Evolutionary conservation across 2,113 vertebrate species (phyloP).

Genomic region (Oreochromis spilurus): DNA sequence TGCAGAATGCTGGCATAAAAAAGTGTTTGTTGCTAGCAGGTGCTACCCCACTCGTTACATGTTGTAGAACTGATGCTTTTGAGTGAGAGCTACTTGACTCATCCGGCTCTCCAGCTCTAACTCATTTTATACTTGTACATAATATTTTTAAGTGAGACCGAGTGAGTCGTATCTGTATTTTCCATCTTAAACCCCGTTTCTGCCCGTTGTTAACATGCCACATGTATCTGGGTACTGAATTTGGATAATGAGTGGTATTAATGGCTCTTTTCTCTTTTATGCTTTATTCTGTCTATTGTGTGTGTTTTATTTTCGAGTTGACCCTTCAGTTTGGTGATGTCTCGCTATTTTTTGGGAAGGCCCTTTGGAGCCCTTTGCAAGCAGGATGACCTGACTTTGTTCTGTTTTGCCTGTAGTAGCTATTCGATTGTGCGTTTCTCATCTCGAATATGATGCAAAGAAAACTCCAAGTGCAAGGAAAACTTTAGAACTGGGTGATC

Average conservation of each 20-base stretch:
- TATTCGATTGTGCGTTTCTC: neutral
- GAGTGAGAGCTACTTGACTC: neutral
- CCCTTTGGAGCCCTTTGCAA: fast-evolving
- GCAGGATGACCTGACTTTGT: neutral
- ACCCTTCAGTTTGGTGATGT: neutral
- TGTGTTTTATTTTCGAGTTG: neutral
- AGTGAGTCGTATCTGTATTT: neutral
- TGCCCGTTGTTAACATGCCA: neutral
- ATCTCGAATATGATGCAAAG: neutral
- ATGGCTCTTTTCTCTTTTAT: neutral
- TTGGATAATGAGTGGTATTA: neutral
- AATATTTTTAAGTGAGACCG: neutral
- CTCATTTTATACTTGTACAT: neutral
- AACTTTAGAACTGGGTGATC: neutral
- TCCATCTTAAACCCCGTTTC: neutral
- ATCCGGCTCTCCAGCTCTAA: neutral
- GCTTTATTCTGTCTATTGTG: neutral
- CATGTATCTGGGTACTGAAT: neutral
- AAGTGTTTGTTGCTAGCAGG: neutral
- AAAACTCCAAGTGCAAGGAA: neutral
- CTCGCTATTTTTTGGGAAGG: neutral
- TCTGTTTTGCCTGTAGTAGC: neutral
- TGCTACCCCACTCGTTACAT: neutral
- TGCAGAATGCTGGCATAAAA: neutral
- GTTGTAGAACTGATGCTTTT: neutral